These are phyloP conservation scores for Uria lomvia DNA, from an alignment of 2,113 vertebrate genomes.

Conservation along the genomic window DNA sequence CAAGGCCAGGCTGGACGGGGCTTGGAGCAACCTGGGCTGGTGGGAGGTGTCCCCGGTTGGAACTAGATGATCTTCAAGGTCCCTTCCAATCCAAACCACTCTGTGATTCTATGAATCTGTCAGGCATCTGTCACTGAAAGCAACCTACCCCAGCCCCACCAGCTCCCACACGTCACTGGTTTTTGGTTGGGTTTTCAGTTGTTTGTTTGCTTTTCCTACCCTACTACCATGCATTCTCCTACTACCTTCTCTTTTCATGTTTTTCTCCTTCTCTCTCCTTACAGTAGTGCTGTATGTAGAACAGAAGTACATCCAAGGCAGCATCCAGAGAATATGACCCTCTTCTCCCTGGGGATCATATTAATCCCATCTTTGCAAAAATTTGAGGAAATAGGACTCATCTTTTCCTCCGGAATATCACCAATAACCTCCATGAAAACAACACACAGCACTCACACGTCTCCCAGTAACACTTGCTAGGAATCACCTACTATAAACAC, in stretches of 20 bases:
- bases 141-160: background rate
- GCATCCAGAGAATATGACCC: background rate
- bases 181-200: background rate
- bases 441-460: fast-evolving
- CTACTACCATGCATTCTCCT: background rate
- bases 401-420: background rate
- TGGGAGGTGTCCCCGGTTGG: too few relatives aligned
- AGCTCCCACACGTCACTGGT: fast-evolving
- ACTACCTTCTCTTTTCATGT: background rate
- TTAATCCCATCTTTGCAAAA: background rate
- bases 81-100: background rate
- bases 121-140: background rate
- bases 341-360: fast-evolving
- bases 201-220: background rate
- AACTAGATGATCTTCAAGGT: background rate
- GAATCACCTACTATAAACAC: background rate
- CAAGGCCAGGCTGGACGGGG: background rate
- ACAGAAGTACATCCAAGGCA: background rate
- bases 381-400: background rate
- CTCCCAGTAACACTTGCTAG: background rate
- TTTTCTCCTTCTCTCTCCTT: background rate
- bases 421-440: background rate
- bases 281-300: fast-evolving
- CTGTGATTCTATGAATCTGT: background rate
- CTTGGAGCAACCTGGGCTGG: background rate